Evolutionary conservation across 2,797 vertebrate genomes (phyloP).

Genomic region (Amblyopsis hoosieri): DNA sequence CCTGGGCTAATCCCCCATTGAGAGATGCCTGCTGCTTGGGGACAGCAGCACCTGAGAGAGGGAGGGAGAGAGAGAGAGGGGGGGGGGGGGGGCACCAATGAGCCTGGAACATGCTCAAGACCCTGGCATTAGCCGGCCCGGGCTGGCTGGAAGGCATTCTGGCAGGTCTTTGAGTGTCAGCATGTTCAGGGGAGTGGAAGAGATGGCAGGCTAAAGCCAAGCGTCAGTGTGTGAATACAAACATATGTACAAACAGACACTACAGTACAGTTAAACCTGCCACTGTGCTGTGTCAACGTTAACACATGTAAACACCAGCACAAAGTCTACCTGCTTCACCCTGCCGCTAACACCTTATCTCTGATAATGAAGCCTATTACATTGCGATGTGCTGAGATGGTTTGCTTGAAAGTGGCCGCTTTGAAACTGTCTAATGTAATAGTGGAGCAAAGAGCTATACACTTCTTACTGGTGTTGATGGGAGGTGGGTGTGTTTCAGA

Average conservation of each 20-base stretch:
- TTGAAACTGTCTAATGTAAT: constrained; percentile 51
- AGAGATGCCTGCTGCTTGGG: constrained; percentile 35
- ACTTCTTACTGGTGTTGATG: constrained; percentile 25
- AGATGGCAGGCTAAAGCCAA: constrained; percentile 9
- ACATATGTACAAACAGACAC: not conserved
- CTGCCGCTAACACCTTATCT: too few species aligned
- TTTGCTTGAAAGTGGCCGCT: constrained; percentile 22
- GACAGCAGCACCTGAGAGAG: constrained; percentile 19
- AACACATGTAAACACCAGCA: too few species aligned
- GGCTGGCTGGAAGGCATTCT: constrained; percentile 18
- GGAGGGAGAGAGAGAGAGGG: too few species aligned
- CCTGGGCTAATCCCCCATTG: constrained; percentile 46
- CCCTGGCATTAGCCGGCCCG: constrained; percentile 18
- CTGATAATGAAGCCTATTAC: constrained; percentile 8
- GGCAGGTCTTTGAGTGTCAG: constrained; percentile 36
- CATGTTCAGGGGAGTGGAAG: constrained; percentile 33
- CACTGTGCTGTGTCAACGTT: too few species aligned
- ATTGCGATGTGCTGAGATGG: constrained; percentile 33
- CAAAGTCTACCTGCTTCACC: too few species aligned
- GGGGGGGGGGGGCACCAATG: constrained; percentile 14
- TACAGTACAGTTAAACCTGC: too few species aligned
- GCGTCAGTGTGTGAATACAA: constrained; percentile 19
- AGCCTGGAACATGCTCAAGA: constrained; percentile 47
- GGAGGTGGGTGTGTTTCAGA: constrained; percentile 8
- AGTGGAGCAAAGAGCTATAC: constrained; percentile 23